Percentiles rank a stretch among this genome's conserved stretches.
Conservation (phyloP, 2,888 invertebrate species). For the Diploptera punctata region DNA sequence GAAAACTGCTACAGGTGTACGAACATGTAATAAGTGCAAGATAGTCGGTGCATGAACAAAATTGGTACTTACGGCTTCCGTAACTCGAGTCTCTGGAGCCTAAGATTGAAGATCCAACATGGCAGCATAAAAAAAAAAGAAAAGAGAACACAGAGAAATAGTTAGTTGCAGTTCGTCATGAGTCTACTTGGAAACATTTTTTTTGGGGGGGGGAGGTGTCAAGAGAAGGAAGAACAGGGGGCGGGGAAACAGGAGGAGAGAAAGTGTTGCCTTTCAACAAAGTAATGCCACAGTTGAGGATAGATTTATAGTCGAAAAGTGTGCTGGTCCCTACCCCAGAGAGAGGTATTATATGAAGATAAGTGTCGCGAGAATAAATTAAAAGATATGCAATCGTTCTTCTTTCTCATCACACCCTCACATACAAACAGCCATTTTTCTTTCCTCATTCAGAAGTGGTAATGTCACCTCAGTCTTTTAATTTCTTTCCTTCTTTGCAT, state of each 20-base stretch:
- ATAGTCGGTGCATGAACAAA: not conserved
- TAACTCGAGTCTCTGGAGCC: constrained; percentile 29
- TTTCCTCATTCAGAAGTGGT: constrained; percentile 15
- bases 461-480: constrained; percentile 7
- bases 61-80: constrained; percentile 34
- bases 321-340: constrained; percentile 7
- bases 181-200: not conserved
- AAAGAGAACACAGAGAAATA: not conserved
- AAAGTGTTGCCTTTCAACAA: constrained; percentile 30
- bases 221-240: too few relatives aligned
- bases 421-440: constrained; percentile 16
- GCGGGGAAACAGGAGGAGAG: too few relatives aligned
- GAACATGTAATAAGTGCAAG: not conserved
- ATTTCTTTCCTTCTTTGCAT: not conserved
- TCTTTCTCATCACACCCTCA: not conserved
- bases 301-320: constrained; percentile 24
- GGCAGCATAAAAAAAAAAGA: constrained; percentile 28
- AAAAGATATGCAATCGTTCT: constrained; percentile 39
- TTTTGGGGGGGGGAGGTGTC: not conserved
- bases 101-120: constrained; percentile 1
- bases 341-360: constrained; percentile 39
- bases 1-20: not conserved
- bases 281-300: constrained; percentile 19
- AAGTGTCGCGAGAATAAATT: constrained; percentile 41
- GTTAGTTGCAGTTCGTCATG: constrained; percentile 16